Percentiles rank a stretch among this genome's conserved stretches.
phyloP scores from a whole-genome alignment of 2,113 vertebrate genomes.

The Mobula birostris region DNA sequence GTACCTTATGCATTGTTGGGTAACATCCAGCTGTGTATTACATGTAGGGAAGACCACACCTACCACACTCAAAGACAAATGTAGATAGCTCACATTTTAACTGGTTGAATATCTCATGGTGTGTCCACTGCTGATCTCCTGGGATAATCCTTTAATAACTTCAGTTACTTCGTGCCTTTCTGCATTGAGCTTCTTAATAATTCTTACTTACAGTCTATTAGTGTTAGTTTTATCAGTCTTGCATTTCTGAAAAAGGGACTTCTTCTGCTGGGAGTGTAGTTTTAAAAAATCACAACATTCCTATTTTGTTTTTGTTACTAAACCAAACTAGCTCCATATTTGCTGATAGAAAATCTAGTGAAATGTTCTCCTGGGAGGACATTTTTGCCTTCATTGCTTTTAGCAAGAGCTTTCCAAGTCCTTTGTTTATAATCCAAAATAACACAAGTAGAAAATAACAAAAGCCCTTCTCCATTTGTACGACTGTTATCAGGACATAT shows the following conservation, averaged over 20 bases:
- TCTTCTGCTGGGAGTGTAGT: neutral
- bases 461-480: too few species aligned
- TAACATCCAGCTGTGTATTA: too few species aligned
- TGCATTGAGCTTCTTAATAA: neutral
- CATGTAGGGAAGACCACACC: constrained; percentile 1
- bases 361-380: too few species aligned
- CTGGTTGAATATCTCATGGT: neutral
- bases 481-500: neutral
- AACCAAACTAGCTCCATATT: too few species aligned
- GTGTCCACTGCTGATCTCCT: neutral
- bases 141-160: neutral
- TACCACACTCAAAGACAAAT: neutral
- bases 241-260: neutral
- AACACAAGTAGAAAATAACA: too few species aligned
- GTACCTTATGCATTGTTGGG: neutral
- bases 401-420: too few species aligned
- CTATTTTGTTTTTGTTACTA: neutral
- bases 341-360: too few species aligned
- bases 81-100: neutral
- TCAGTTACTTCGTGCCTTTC: neutral
- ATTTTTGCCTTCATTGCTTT: too few species aligned
- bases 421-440: too few species aligned
- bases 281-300: neutral
- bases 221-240: neutral
- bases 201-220: neutral